A percentile compares a stretch with the other conserved stretches of the same genome.
Conservation (phyloP, 2,888 invertebrate genomes). For the Drosophila neutralis region DNA sequence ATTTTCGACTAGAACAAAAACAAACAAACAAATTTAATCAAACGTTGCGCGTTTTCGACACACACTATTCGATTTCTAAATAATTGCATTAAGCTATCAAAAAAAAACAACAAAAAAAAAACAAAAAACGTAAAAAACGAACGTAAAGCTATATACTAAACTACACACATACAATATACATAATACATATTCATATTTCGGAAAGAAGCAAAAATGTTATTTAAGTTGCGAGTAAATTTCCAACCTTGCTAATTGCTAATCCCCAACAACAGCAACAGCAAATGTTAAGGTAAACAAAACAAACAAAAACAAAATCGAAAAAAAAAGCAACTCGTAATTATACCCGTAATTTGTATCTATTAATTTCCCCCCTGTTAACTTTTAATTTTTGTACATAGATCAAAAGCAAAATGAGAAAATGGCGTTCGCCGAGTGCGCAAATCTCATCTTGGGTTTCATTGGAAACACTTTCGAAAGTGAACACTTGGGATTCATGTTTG, state of each 20-base stretch:
- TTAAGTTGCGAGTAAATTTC: slow-evolving; percentile 44
- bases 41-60: slow-evolving; percentile 73
- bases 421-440: slow-evolving; percentile 47
- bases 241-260: slow-evolving; percentile 30
- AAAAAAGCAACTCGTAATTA: slow-evolving; percentile 9
- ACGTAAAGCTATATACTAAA: slow-evolving; percentile 57
- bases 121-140: slow-evolving; percentile 22
- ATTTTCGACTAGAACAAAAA: slow-evolving; percentile 71
- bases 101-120: slow-evolving; percentile 35
- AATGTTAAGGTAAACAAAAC: slow-evolving; percentile 20
- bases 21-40: slow-evolving; percentile 62
- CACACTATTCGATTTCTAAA: slow-evolving; percentile 74
- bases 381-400: slow-evolving; percentile 71
- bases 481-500: slow-evolving; percentile 43
- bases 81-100: slow-evolving; percentile 74
- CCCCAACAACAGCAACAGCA: slow-evolving; percentile 15
- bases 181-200: slow-evolving; percentile 62
- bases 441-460: slow-evolving; percentile 55
- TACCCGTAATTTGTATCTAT: slow-evolving; percentile 39
- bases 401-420: slow-evolving; percentile 37
- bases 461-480: slow-evolving; percentile 59
- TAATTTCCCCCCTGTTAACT: slow-evolving; percentile 47
- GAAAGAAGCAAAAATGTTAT: slow-evolving; percentile 40
- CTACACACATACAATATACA: slow-evolving; percentile 54
- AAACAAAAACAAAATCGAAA: background rate